Evolutionary conservation across 1,140 invertebrate species (phyloP), one percentile per base, ranked within the genome.

Genomic region (Megalonaias nervosa): DNA sequence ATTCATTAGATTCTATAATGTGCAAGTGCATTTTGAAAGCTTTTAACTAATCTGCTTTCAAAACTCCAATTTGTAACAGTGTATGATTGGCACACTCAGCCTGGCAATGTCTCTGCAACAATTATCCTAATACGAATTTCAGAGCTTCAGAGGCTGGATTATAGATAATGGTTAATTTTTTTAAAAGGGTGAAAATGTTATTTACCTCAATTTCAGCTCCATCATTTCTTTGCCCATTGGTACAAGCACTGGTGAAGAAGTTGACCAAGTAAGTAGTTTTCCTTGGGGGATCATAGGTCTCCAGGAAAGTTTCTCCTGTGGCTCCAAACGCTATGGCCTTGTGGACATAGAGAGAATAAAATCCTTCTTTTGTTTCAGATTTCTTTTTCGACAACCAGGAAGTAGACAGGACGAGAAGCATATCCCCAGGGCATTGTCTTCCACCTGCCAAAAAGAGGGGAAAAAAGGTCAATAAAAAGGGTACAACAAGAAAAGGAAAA

Each of bases 231-330:
- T 76, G 67, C 16, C 68, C 68, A 58, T 61, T 67, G 65, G 70
- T 75, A 48, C 55, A 23, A 58, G 38, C 60, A n/a, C 65, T 57
- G 12, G 74, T 77, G 58, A 80, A 75, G 68, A 67, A 74, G 69
- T 81, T 81, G 62, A 82, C 61, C 31, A 80, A 67, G 60, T 82
- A 82, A 14, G 81, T 77, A 13, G 71, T 68, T 9, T 61, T 66
- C 56, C 81, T 65, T 16, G 78, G 81, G 17, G 79, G 74, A 4
- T 74, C n/a, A 64, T 62, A 82, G 23, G 57, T 66, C 60, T 82
- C 81, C 64, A 82, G 56, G 57, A 55, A 79, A 11, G 77, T 75
- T 5, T 67, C 16, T 11, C 80, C 76, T 9, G 58, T 69, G 11
- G 19, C 38, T n/a, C 77, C 75, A 26, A 67, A 72, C 2, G 75